Evolutionary conservation across 2,888 invertebrate species (phyloP).

Genomic region (Gisinianus flammeolus): DNA sequence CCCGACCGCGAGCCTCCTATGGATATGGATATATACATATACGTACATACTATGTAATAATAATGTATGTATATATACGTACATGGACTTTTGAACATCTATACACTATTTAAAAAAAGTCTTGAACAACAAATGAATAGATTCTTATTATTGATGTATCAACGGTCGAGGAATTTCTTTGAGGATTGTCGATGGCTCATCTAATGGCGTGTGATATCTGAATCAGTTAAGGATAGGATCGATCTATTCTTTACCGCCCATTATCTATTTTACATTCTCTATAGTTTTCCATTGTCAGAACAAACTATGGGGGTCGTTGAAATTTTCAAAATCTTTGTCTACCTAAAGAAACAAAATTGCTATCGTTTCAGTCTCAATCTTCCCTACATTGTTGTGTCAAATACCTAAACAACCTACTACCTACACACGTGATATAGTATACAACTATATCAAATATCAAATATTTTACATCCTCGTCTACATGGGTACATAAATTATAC

Average conservation of each 20-base stretch:
- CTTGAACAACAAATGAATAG: slow-evolving; percentile 23
- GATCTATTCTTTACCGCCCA: slow-evolving; percentile 32
- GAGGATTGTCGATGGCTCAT: slow-evolving; percentile 39
- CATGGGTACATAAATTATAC: slow-evolving; percentile 1
- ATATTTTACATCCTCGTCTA: slow-evolving; percentile 28
- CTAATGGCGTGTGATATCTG: slow-evolving; percentile 40
- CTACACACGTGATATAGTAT: too few relatives aligned
- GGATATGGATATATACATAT: background rate
- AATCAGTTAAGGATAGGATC: slow-evolving; percentile 34
- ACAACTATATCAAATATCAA: too few relatives aligned
- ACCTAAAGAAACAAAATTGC: slow-evolving; percentile 27
- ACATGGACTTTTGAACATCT: background rate
- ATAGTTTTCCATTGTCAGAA: slow-evolving; percentile 1
- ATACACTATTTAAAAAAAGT: background rate
- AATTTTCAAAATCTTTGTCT: slow-evolving; percentile 31
- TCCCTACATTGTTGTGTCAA: too few relatives aligned
- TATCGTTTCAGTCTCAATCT: too few relatives aligned
- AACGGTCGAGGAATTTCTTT: slow-evolving; percentile 39
- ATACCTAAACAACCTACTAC: too few relatives aligned
- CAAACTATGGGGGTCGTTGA: slow-evolving; percentile 37
- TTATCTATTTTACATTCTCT: slow-evolving; percentile 36
- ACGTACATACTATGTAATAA: too few relatives aligned
- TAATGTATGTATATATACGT: background rate
- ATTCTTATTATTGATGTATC: slow-evolving; percentile 35
- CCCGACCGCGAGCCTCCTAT: background rate